A percentile compares a stretch with the other conserved stretches of the same genome.
Evolutionary conservation across 2,113 vertebrate genomes (phyloP).

Genomic region (Sardina pilchardus): DNA sequence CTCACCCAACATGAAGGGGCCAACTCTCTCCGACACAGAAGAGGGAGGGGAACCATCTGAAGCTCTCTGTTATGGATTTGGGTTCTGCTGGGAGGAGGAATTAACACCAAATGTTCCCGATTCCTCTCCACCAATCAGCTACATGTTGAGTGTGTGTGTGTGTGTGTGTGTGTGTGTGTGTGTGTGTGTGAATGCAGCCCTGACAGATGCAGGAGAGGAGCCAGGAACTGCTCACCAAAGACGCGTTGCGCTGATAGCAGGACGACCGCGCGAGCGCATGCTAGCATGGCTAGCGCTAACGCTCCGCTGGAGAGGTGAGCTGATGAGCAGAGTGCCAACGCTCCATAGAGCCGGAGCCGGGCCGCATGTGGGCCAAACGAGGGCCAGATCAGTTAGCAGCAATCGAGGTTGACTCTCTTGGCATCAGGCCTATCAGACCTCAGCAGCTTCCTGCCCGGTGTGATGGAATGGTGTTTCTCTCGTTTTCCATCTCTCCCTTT

Average conservation of each 20-base stretch:
- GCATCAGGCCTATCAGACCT: conserved; percentile 74
- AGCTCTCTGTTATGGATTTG: conserved; percentile 14
- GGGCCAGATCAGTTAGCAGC: background rate
- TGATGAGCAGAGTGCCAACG: background rate
- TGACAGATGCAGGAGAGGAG: background rate
- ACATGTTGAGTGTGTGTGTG: background rate
- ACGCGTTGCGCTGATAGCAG: background rate
- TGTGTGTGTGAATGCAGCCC: too few relatives aligned
- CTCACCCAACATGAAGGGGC: background rate
- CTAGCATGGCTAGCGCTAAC: background rate
- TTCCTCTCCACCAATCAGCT: conserved; percentile 1
- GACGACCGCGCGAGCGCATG: background rate
- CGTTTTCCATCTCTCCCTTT: background rate
- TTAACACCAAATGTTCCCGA: background rate
- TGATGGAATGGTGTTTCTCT: conserved; percentile 58
- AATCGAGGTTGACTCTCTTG: conserved; percentile 42
- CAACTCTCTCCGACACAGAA: background rate
- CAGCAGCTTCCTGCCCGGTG: conserved; percentile 68
- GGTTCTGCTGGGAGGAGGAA: background rate
- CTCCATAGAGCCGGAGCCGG: background rate
- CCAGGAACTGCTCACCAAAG: background rate
- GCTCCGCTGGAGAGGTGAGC: background rate
- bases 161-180: too few relatives aligned
- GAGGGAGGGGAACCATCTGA: background rate
- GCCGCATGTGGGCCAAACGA: conserved; percentile 15